These are phyloP conservation scores for Globicephala melas DNA, from an alignment of 2,113 vertebrate genomes.

Conservation along the genomic window DNA sequence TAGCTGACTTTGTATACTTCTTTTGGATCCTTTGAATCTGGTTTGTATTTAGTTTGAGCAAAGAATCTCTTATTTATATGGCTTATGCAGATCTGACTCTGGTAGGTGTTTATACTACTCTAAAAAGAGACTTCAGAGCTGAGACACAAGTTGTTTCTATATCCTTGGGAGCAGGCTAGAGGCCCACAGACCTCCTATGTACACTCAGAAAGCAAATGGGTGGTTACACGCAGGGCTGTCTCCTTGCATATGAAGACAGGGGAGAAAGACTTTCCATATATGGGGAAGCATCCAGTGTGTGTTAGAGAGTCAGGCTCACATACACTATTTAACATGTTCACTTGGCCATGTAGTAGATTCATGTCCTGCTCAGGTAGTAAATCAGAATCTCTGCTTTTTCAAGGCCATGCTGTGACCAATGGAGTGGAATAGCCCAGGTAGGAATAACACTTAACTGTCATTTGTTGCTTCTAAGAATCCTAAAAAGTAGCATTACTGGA, in stretches of 20 bases:
- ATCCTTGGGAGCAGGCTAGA: neutral
- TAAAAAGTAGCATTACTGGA: neutral
- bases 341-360: neutral
- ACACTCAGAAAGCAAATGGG: neutral
- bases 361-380: neutral
- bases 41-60: slow-evolving; percentile 8
- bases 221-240: neutral
- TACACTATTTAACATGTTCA: neutral
- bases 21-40: neutral
- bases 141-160: neutral
- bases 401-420: neutral
- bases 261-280: neutral
- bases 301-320: neutral
- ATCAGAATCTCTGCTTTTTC: neutral
- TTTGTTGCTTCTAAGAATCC: neutral
- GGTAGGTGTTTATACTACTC: neutral
- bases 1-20: neutral
- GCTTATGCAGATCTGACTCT: neutral
- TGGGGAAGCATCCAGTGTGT: neutral
- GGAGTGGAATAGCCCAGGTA: neutral
- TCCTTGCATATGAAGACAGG: neutral
- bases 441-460: neutral
- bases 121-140: neutral
- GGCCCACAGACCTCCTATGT: neutral
- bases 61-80: neutral